Base-by-base conservation (phyloP, 2,797 vertebrate genomes). In the Loris lydekkerianus region DNA sequence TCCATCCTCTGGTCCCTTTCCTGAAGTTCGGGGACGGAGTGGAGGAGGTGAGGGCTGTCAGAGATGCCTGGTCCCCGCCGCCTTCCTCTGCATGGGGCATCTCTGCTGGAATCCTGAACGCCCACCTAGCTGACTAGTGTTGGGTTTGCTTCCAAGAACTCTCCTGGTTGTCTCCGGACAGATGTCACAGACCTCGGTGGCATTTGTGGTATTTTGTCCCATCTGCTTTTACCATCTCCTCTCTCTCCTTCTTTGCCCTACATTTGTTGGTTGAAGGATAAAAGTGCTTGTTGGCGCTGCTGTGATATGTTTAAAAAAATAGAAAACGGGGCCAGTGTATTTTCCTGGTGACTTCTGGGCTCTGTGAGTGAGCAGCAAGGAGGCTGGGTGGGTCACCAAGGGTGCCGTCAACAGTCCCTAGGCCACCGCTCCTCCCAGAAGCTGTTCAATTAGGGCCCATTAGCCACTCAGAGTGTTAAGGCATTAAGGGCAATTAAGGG, bases 401-500 rank as follows among this genome's bases (percentile, higher is more conserved):
- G 97, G 97, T 65, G 13, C 95, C 37, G 94, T 94, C 94, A 14
- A 87, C 29, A 1, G 17, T 91, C 93, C 97, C 96, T 65, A 2
- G 72, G 83, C 95, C 0, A 5, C 29, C 53, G 87, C 94, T 97
- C 67, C 0, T 78, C 90, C 63, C 96, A 77, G 75, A 96, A 95
- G 89, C 94, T 10, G 85, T 93, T 97, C 98, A 98, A 98, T 98
- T 98, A 98, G 97, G 96, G 97, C 95, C 96, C 97, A 97, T 98
- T 98, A 98, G 98, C 97, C 97, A 96, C 97, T 98, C 90, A 2
- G 86, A 43, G 89, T 98, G 98, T 98, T 98, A 98, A 97, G 96
- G 97, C 98, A 98, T 98, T 98, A 98, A 93, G 96, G 96, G 97
- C 98, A 97, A 98, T 98, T 98, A 98, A 96, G 98, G 96, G 97